Evolutionary conservation across 1,140 invertebrate species (phyloP), one percentile per base, ranked within the genome.

Genomic region (Pristionchus pacificus): DNA sequence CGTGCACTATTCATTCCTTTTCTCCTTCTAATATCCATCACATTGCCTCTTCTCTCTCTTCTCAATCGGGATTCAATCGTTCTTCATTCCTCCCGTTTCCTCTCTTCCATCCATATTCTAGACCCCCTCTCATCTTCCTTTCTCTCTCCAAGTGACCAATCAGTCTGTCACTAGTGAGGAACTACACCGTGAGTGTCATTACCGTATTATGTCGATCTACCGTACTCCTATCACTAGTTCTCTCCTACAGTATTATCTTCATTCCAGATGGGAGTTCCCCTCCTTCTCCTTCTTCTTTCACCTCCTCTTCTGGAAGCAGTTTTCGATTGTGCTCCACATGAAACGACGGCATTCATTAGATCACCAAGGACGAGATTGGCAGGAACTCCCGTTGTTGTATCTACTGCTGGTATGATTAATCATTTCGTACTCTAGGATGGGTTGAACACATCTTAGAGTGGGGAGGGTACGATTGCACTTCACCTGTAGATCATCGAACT

Each of bases 311-410:
- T n/a, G 2, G 13, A 59, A 19, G 76, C 77, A 1, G 81, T 81
- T 1, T 83, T 83, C 67, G 80, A 83, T 58, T 83, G 81, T 71
- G 70, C 68, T n/a, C 68, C 62, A 24, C 76, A 78, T 49, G 81
- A 83, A 66, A 84, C 81, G 25, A 76, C 81, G 2, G 79, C 82
- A 2, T 83, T 83, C 75, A 74, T 83, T n/a, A 70, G 82, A 60
- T 83, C 84, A 62, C 76, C 82, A 24, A 72, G 81, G 25, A 82
- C 81, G 31, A 72, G 81, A 59, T 74, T 83, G 2, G 81, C 77
- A 62, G 82, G 81, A 65, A 83, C 81, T 24, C 81, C 81, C 14
- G 80, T 82, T 31, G 76, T 77, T 65, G 72, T 82, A 49, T 83
- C 81, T 25, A 83, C 81, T 13, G 82, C 81, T 30, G 81, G 71